These are phyloP conservation scores for Melanerpes formicivorus DNA, from an alignment of 2,113 vertebrate genomes.

Conservation along the genomic window DNA sequence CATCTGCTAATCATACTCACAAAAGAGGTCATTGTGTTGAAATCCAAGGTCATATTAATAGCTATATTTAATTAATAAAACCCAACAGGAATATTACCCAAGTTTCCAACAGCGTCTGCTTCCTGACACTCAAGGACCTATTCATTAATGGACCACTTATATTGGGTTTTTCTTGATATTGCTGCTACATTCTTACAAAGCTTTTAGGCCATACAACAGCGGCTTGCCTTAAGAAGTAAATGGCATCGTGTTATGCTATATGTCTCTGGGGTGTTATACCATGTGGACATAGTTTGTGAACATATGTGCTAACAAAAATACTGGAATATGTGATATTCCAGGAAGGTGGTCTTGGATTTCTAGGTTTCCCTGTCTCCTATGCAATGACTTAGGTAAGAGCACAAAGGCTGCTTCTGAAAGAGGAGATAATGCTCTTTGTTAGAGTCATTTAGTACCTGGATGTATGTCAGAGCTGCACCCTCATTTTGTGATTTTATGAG, in stretches of 20 bases:
- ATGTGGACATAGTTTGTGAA: slow-evolving; percentile 20
- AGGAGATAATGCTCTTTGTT: not conserved
- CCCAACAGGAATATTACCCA: slow-evolving; percentile 61
- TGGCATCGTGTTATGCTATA: slow-evolving; percentile 24
- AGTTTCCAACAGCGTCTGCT: slow-evolving; percentile 61
- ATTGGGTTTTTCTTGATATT: slow-evolving; percentile 21
- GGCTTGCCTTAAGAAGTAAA: slow-evolving; percentile 34
- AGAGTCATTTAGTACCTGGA: not conserved
- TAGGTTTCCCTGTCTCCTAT: not conserved
- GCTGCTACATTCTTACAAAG: slow-evolving; percentile 55
- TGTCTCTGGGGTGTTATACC: slow-evolving; percentile 27
- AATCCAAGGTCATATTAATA: slow-evolving; percentile 77
- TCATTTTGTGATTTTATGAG: not conserved
- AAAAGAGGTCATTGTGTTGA: slow-evolving; percentile 77
- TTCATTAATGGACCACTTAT: slow-evolving; percentile 56
- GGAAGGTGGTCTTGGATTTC: slow-evolving; percentile 18
- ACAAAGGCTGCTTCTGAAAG: not conserved
- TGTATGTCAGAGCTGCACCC: not conserved
- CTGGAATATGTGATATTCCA: not conserved
- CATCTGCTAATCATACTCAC: slow-evolving; percentile 79
- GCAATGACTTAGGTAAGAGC: not conserved
- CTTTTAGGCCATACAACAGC: slow-evolving; percentile 40
- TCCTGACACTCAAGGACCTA: slow-evolving; percentile 64
- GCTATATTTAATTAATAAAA: slow-evolving; percentile 79
- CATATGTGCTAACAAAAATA: slow-evolving; percentile 10